Base-by-base conservation (phyloP, 1,140 invertebrate species). In the Gryon sp. region DNA sequence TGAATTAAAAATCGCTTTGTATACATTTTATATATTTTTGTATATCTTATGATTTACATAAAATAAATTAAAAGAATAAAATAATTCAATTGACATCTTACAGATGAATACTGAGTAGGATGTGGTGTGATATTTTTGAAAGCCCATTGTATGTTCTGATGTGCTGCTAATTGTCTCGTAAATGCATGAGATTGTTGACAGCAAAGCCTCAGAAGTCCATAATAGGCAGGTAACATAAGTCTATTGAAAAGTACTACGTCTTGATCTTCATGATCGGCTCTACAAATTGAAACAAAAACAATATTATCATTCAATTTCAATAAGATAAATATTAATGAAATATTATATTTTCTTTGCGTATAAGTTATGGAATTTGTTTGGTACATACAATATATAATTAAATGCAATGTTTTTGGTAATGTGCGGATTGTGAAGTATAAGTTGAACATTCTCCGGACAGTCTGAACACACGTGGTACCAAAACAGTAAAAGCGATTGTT, bases 101-200 rank as follows among this genome's bases (percentile, higher is more conserved):
- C 93, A 14, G 92, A 92, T 28, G 94, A 93, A 89, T 98, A 98
- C 80, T 98, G 96, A 16, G 95, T 95, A 11, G 95, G 95, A 90
- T 97, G 96, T 9, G 96, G 96, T 12, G 96, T 96, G 50, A 98
- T 98, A 84, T 98, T 98, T 82, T 97, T 96, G 86, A 98, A 98
- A 40, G 97, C 97, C 97, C 97, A 98, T 83, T 96, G 95, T 30
- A 98, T 93, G 89, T 98, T 98, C 89, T 98, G 96, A 90, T 98
- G 97, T 69, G 93, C 92, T 0, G 96, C 95, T 16, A 98, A 89
- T 82, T 95, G 93, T 53, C 95, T 91, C 15, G 96, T 96, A 85
- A 98, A 97, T 2, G 92, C 88, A 4, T 93, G 90, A 0, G 96
- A 97, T 80, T 95, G 93, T 78, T 95, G 93, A 85, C 96, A 98